A percentile compares a stretch with the other conserved stretches of the same genome.
Conservation (phyloP, 2,888 invertebrate genomes). For the Plutella xylostella region DNA sequence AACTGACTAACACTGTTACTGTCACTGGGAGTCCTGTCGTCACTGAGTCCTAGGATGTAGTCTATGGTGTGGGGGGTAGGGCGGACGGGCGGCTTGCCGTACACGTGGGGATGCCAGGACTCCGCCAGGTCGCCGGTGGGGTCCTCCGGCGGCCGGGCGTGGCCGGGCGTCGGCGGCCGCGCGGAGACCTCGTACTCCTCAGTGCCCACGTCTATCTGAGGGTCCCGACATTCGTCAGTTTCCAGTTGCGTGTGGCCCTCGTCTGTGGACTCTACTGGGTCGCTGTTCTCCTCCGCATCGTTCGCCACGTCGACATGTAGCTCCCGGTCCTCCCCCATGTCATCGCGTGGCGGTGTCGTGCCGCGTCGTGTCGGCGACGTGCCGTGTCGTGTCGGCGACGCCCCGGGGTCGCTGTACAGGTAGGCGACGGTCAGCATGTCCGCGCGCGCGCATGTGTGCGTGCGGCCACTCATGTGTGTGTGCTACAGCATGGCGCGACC, state of each 20-base stretch:
- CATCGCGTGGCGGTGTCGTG: background rate
- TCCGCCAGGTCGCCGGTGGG: background rate
- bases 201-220: slow-evolving; percentile 21
- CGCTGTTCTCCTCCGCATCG: background rate
- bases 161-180: background rate
- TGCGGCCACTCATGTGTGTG: slow-evolving; percentile 25
- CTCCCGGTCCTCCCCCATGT: background rate
- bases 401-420: too few species aligned
- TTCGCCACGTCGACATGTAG: background rate
- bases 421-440: background rate
- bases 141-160: background rate
- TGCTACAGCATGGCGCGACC: slow-evolving; percentile 16
- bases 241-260: background rate
- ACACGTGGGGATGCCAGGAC: slow-evolving; percentile 92
- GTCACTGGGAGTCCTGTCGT: too few species aligned
- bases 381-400: background rate
- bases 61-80: slow-evolving; percentile 91
- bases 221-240: slow-evolving; percentile 11
- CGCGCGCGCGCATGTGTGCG: background rate
- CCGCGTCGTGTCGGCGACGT: background rate
- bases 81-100: slow-evolving; percentile 82
- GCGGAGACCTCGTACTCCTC: slow-evolving; percentile 10
- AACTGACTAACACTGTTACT: slow-evolving; percentile 43
- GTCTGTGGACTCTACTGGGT: background rate
- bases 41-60: slow-evolving; percentile 87